phyloP scores from a whole-genome alignment of 2,797 vertebrate genomes.

The Epinephelus malabaricus region DNA sequence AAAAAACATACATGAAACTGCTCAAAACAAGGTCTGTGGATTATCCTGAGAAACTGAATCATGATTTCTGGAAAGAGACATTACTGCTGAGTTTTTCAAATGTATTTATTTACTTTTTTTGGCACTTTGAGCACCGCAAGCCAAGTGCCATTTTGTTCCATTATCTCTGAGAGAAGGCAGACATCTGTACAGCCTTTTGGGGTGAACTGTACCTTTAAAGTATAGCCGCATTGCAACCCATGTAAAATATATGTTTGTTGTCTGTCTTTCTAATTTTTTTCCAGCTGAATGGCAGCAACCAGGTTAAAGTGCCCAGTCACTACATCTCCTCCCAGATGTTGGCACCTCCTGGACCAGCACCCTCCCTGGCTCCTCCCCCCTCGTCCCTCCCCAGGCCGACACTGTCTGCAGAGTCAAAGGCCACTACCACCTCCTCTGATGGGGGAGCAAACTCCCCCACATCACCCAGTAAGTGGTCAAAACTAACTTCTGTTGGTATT shows the following conservation, averaged over 20 bases:
- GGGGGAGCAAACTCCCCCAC: constrained; percentile 91
- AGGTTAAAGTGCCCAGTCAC: constrained; percentile 94
- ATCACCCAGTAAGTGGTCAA: constrained; percentile 91
- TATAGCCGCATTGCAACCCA: background rate
- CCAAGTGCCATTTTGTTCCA: no score
- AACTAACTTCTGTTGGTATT: background rate
- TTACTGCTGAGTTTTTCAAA: no score
- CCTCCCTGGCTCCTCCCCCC: constrained; percentile 81
- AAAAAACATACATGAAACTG: no score
- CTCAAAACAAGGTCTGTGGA: no score
- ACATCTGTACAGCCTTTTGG: no score
- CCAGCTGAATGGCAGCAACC: constrained; percentile 95
- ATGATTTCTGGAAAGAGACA: no score
- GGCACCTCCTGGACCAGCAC: constrained; percentile 90
- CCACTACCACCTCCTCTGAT: constrained; percentile 91
- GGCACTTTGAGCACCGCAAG: no score
- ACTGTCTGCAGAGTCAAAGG: constrained; percentile 92
- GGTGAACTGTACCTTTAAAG: background rate
- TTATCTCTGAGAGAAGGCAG: no score
- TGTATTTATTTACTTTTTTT: no score
- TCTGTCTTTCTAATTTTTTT: constrained; percentile 49
- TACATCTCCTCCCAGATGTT: constrained; percentile 96
- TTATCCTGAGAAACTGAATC: no score
- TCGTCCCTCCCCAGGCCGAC: constrained; percentile 77
- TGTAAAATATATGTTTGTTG: background rate